Evolutionary conservation across 1,140 invertebrate genomes (phyloP).

Genomic region (Drosophila nigrodunni): DNA sequence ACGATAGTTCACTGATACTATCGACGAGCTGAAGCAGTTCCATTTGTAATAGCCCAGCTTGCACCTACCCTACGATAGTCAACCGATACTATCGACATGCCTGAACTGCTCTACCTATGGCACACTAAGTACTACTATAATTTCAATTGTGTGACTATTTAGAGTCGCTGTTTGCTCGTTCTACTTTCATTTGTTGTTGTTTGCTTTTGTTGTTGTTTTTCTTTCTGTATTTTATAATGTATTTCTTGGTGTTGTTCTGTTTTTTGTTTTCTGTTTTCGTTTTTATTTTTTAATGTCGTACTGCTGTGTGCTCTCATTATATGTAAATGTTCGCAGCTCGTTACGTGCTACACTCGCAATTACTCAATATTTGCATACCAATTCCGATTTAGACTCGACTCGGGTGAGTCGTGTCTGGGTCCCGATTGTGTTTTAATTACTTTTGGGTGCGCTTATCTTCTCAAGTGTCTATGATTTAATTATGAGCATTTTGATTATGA

Average conservation of each 20-base stretch:
- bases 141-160: constrained; percentile 2
- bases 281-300: constrained; percentile 11
- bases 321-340: constrained; percentile 12
- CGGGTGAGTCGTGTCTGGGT: constrained; percentile 20
- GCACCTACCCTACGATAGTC: too few species aligned
- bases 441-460: constrained; percentile 50
- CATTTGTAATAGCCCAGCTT: too few species aligned
- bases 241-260: not conserved
- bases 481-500: constrained; percentile 51
- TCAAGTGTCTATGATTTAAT: constrained; percentile 66
- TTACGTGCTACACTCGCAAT: constrained; percentile 36
- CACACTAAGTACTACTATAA: not conserved
- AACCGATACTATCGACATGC: not conserved
- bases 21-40: too few species aligned
- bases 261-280: constrained; percentile 1
- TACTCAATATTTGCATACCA: constrained; percentile 50
- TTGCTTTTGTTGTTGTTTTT: constrained; percentile 4
- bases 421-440: constrained; percentile 50
- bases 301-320: constrained; percentile 6
- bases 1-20: too few species aligned
- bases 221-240: not conserved
- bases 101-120: too few species aligned
- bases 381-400: constrained; percentile 22
- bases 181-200: constrained; percentile 13
- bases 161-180: constrained; percentile 12